These are phyloP conservation scores for Papilio aristodemus DNA, from an alignment of 1,140 invertebrate genomes.

Conservation along the genomic window DNA sequence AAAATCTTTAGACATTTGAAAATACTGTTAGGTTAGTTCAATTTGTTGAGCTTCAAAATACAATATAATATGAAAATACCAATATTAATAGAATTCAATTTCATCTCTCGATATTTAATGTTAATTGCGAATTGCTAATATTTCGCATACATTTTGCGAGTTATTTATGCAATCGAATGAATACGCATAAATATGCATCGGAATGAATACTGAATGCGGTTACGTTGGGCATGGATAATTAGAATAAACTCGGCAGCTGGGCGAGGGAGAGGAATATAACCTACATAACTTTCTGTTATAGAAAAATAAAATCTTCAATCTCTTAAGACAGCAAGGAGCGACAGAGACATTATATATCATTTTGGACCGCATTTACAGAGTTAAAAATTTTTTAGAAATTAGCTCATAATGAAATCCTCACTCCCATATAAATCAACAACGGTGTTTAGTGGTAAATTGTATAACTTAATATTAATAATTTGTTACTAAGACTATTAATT, in stretches of 20 bases:
- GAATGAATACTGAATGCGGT: conserved; percentile 39
- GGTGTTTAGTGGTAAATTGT: too few species aligned
- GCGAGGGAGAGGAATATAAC: conserved; percentile 25
- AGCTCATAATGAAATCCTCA: too few species aligned
- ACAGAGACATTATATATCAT: too few species aligned
- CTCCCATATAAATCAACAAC: too few species aligned
- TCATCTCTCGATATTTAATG: background rate
- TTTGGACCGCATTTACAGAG: too few species aligned
- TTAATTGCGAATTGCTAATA: conserved; percentile 20
- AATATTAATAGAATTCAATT: conserved; percentile 10
- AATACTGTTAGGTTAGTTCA: background rate
- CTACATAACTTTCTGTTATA: background rate
- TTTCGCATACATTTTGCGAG: conserved; percentile 23
- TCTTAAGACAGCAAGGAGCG: background rate
- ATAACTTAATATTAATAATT: too few species aligned
- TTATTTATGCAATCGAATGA: conserved; percentile 34
- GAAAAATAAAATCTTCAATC: background rate
- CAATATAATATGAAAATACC: background rate
- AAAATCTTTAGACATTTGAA: background rate
- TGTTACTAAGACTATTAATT: too few species aligned
- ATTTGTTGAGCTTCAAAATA: background rate
- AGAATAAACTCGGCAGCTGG: conserved; percentile 35
- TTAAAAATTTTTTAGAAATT: too few species aligned
- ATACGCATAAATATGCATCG: conserved; percentile 40
- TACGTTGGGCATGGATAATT: conserved; percentile 33